Evolutionary conservation across 2,888 invertebrate genomes (phyloP), one percentile per base, ranked within the genome.

Genomic region (Caenorhabditis macrosperma): DNA sequence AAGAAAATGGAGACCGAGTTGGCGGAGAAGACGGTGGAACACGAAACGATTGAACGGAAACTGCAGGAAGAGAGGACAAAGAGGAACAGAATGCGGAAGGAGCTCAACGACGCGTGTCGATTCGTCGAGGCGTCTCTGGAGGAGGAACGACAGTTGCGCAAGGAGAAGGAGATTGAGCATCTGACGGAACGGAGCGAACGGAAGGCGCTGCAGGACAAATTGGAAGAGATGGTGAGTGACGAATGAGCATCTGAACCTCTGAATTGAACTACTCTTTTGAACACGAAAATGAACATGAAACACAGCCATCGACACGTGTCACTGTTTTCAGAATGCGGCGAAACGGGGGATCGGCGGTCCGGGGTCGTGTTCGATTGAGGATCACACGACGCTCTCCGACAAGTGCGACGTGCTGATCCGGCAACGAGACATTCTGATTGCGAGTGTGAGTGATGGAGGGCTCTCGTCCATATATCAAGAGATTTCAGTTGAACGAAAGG

Each of bases 161-260:
- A 30, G 17, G 20, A 54, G 33, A 9, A 2, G 52, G 26, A 24
- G n/a, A 9, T 10, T 1, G 33, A 33, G 33, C 54, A 15, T 5
- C 15, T 28, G 52, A 52, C 44, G 44, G 44, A 44, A 44, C n/a
- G 44, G 5, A 52, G 15, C 26, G 52, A 52, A 15, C 52, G 28
- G 52, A 52, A 52, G 28, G 52, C 54, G 5, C 30, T 54, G 17
- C 54, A 54, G 54, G 28, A 54, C 9, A 54, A 54, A 10, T 20
- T 54, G n/a, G 17, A 54, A 5, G 54, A 54, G 3, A 30, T 33
- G 54, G 54, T 54, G 5, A 52, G 30, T 52, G 50, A 24, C 6
- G 41, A 41, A 41, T 41, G 33, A 10, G 33, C 10, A 15, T 4
- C 6, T n/a, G 41, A 15, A 3, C 7, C n/a, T 46, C 2, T 5